phyloP scores from a whole-genome alignment of 2,888 invertebrate species.

The Deilephila porcellus region DNA sequence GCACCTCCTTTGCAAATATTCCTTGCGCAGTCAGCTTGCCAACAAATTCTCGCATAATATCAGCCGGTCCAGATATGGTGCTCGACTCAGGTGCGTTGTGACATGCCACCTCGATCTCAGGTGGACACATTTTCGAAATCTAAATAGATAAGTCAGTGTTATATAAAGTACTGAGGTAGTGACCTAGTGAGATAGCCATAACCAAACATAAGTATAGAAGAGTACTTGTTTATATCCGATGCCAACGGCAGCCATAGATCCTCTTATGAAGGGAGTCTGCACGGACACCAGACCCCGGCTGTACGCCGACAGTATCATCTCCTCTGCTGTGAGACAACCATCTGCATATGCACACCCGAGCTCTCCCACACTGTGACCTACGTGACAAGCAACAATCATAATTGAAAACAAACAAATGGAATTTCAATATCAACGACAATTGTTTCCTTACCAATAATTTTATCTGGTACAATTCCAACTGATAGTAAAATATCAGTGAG shows the following conservation, averaged over 20 bases:
- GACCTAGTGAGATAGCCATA: not conserved
- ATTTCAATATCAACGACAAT: too few relatives aligned
- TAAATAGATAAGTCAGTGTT: constrained; percentile 38
- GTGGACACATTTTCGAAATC: constrained; percentile 74
- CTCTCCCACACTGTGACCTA: constrained; percentile 97
- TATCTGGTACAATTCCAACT: constrained; percentile 88
- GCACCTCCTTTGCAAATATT: constrained; percentile 75
- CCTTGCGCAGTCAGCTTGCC: constrained; percentile 64
- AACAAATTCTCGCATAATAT: constrained; percentile 85
- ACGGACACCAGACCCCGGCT: constrained; percentile 91
- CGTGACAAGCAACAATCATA: not conserved
- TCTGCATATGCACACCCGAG: constrained; percentile 98
- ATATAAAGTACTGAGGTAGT: not conserved
- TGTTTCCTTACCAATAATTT: constrained; percentile 87
- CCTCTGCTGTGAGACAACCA: constrained; percentile 93
- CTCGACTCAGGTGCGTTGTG: constrained; percentile 91
- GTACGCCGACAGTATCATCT: constrained; percentile 93
- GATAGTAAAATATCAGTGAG: constrained; percentile 70
- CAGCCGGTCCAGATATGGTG: constrained; percentile 91
- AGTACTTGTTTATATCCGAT: constrained; percentile 81
- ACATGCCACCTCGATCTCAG: constrained; percentile 90
- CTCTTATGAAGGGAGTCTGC: constrained; percentile 87
- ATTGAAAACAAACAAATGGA: too few relatives aligned
- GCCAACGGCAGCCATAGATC: constrained; percentile 96
- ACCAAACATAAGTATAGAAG: not conserved